These are phyloP conservation scores for Stigmatopora argus DNA, from an alignment of 2,113 vertebrate genomes.

Conservation along the genomic window DNA sequence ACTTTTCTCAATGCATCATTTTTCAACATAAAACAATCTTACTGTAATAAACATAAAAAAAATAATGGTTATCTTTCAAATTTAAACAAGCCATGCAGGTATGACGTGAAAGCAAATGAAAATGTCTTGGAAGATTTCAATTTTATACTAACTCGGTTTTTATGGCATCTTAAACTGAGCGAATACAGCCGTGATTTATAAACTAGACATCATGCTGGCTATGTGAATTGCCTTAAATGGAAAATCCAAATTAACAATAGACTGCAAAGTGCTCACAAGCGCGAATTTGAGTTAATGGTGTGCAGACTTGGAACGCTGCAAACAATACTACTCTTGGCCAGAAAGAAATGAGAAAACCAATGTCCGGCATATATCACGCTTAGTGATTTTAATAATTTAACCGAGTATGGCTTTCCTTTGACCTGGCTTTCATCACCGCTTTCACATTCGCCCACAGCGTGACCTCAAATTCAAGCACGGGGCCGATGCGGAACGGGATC, in stretches of 20 bases:
- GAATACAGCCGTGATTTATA: not conserved
- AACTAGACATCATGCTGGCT: not conserved
- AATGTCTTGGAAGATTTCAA: not conserved
- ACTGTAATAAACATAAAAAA: no score
- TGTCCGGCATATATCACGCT: not conserved
- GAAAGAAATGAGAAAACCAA: not conserved
- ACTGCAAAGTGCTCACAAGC: not conserved
- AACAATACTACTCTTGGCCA: not conserved
- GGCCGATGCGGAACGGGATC: constrained; percentile 1
- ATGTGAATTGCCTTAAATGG: not conserved
- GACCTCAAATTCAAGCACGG: constrained; percentile 43
- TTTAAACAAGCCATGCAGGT: no score
- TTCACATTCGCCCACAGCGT: constrained; percentile 1
- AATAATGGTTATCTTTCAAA: no score
- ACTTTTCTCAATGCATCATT: no score
- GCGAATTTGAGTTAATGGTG: not conserved
- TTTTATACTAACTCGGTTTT: not conserved
- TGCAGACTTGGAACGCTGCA: not conserved
- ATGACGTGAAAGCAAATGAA: no score
- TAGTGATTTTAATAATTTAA: not conserved
- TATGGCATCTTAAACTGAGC: not conserved
- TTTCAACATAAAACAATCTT: no score
- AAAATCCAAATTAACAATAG: not conserved
- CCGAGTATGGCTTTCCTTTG: not conserved
- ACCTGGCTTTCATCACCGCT: not conserved